Evolutionary conservation across 2,888 invertebrate species (phyloP), one percentile per base, ranked within the genome.

Genomic region (Serripes groenlandicus): DNA sequence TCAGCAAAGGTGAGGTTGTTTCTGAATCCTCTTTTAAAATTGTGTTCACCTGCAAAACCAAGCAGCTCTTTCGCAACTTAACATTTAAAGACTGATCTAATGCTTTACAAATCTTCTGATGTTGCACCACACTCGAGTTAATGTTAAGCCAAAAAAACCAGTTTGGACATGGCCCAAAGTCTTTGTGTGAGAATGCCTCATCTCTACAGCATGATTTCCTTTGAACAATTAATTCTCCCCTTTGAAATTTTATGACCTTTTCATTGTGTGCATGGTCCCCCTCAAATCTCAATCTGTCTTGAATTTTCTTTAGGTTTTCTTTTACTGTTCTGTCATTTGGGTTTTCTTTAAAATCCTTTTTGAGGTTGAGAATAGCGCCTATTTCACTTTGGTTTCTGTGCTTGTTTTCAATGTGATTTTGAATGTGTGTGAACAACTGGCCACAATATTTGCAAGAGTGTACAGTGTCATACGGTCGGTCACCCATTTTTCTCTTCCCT

Each of bases 161-260:
- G n/a, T 42, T 23, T 52, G 85, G 82, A 77, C 85, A 85, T 42
- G 82, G 84, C 26, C 84, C 84, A 75, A 75, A 81, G 21, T 42
- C 28, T 7, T n/a, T 23, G 3, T 76, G 23, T 62, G 72, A 72
- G 28, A 76, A 54, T 3, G 23, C 21, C 21, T 32, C 49, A 28
- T 62, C 35, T 21, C 23, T 37, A 32, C 18, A n/a, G n/a, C n/a
- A 54, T 58, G 49, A 56, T 28, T 75, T 52, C n/a, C 72, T 30
- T 42, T 56, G 23, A 1, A 82, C 32, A 7, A 82, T 7, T 2
- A 75, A 49, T 42, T 78, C 82, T 18, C 82, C 82, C 18, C 56
- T 56, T 18, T 64, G 71, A 34, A 30, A 21, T 34, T 35, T 30
- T 9, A 64, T 49, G 15, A 82, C 82, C 15, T 42, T 32, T 11